These are phyloP conservation scores for Parnassius orleans DNA, from an alignment of 2,888 invertebrate genomes.

Conservation along the genomic window DNA sequence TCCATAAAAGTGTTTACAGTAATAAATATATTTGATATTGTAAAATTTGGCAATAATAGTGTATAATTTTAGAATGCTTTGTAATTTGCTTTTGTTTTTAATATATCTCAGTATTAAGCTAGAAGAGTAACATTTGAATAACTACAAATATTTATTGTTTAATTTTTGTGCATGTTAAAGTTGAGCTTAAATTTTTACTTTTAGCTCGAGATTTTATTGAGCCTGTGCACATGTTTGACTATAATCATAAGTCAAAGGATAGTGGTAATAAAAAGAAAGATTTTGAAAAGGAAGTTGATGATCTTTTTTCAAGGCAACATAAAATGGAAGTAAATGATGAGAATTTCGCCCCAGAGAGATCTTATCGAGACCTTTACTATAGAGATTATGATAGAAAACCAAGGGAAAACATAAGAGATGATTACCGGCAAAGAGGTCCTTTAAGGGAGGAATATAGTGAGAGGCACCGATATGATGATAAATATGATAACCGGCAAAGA, in stretches of 20 bases:
- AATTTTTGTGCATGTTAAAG: no score
- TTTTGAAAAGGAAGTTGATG: conserved; percentile 64
- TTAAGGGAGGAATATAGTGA: conserved; percentile 46
- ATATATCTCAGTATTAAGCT: no score
- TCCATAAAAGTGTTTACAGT: no score
- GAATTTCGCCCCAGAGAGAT: conserved; percentile 37
- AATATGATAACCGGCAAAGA: conserved; percentile 42
- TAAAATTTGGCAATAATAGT: no score
- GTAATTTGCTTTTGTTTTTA: no score
- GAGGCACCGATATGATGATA: conserved; percentile 38
- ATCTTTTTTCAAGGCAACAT: conserved; percentile 55
- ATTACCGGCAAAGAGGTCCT: conserved; percentile 39
- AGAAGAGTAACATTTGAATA: no score
- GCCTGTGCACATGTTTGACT: conserved; percentile 86
- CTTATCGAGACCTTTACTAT: conserved; percentile 40
- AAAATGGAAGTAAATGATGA: conserved; percentile 46
- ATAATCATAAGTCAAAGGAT: conserved; percentile 83
- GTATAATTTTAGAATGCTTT: no score
- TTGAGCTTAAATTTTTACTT: conserved; percentile 34
- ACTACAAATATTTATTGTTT: no score
- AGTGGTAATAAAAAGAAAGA: conserved; percentile 55
- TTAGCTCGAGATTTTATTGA: conserved; percentile 80
- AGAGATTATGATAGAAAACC: conserved; percentile 33
- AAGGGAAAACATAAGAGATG: conserved; percentile 41
- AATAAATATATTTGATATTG: no score